A percentile compares a stretch with the other conserved stretches of the same genome.
Conservation (phyloP, 2,113 vertebrate species). For the Hucho hucho region DNA sequence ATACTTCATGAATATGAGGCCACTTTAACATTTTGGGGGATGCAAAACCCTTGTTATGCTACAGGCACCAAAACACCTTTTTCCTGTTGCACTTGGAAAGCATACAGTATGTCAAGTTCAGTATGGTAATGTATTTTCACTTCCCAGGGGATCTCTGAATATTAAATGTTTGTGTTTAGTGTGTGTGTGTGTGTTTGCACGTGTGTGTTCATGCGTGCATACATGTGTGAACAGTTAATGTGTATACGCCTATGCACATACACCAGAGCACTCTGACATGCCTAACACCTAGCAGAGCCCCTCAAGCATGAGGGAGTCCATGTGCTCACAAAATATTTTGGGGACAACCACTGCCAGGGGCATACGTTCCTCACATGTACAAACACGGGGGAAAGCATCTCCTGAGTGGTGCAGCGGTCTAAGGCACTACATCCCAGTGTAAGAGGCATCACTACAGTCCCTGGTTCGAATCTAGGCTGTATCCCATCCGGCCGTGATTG, state of each 20-base stretch:
- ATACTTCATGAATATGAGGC: constrained; percentile 68
- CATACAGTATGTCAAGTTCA: constrained; percentile 64
- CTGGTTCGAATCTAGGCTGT: too few relatives aligned
- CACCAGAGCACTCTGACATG: neutral
- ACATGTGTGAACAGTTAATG: constrained; percentile 3
- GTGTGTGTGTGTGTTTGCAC: constrained; percentile 15
- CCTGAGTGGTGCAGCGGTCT: too few relatives aligned
- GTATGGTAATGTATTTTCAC: constrained; percentile 90
- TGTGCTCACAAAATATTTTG: constrained; percentile 36
- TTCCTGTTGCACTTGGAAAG: constrained; percentile 93
- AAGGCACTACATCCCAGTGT: too few relatives aligned
- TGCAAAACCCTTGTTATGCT: constrained; percentile 82
- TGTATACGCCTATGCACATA: constrained; percentile 26
- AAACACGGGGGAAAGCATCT: neutral
- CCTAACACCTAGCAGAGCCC: neutral
- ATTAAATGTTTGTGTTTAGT: constrained; percentile 66
- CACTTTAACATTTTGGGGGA: constrained; percentile 69
- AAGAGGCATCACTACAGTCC: too few relatives aligned
- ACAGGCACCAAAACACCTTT: constrained; percentile 84
- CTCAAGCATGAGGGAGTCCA: constrained; percentile 33
- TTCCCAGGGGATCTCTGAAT: constrained; percentile 81
- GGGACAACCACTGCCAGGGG: constrained; percentile 5
- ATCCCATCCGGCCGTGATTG: too few relatives aligned
- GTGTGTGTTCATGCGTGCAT: neutral
- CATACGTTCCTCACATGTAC: constrained; percentile 26